Conservation (phyloP, 2,888 invertebrate genomes). For the Lapara coniferarum region DNA sequence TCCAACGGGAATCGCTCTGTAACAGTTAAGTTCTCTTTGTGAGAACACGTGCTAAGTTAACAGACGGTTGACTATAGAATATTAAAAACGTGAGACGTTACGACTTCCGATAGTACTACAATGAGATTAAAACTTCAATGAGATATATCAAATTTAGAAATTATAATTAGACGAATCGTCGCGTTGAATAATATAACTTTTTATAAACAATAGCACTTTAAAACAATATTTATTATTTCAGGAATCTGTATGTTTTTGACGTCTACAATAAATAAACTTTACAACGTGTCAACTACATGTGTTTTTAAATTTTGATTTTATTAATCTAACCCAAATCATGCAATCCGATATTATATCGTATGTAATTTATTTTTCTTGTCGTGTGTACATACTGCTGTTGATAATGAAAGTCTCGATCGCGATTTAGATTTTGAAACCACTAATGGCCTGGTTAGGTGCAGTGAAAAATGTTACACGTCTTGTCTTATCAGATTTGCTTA, state of each 20-base stretch:
- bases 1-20: conserved; percentile 51
- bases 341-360: too few species aligned
- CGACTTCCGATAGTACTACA: conserved; percentile 38
- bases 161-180: too few species aligned
- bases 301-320: too few species aligned
- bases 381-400: not conserved
- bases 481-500: conserved; percentile 32
- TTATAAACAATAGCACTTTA: too few species aligned
- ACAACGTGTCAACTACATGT: too few species aligned
- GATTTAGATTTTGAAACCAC: not conserved
- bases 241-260: too few species aligned
- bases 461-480: conserved; percentile 29
- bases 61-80: conserved; percentile 54
- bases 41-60: conserved; percentile 57
- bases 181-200: too few species aligned
- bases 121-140: not conserved
- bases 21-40: conserved; percentile 58
- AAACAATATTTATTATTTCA: too few species aligned
- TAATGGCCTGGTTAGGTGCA: not conserved
- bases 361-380: too few species aligned
- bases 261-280: too few species aligned
- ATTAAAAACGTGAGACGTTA: conserved; percentile 51
- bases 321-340: too few species aligned
- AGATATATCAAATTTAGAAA: not conserved
- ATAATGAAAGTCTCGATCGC: not conserved